Conservation (phyloP, 2,113 vertebrate species). For the Python bivittatus region DNA sequence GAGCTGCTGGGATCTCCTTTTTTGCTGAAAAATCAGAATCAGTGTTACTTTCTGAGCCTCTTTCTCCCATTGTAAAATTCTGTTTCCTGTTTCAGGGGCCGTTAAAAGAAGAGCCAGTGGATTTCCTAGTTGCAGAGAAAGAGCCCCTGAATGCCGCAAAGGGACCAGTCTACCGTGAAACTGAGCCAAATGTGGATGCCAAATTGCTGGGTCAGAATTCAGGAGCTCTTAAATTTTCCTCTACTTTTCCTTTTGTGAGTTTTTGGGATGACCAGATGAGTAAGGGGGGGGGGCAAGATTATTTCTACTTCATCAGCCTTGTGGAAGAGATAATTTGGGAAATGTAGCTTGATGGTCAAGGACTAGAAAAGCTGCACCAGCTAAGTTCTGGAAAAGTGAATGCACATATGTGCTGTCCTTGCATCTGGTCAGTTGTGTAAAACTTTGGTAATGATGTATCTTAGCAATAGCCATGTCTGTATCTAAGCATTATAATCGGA, state of each 20-base stretch:
- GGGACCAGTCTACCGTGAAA: not conserved
- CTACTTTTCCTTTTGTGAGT: not conserved
- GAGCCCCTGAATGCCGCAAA: not conserved
- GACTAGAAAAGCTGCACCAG: not conserved
- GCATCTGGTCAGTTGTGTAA: not conserved
- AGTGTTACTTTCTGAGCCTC: not conserved
- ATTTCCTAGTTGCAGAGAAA: not conserved
- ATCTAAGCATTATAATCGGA: not conserved
- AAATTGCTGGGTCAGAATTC: not conserved
- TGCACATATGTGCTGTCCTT: not conserved
- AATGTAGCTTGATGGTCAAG: not conserved
- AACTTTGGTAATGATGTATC: not conserved
- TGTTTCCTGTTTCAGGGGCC: not conserved
- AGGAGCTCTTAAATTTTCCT: not conserved
- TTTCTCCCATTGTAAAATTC: not conserved
- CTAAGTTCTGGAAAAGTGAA: not conserved
- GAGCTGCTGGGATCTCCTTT: not conserved
- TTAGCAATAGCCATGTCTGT: not conserved
- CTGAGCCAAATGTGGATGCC: not conserved
- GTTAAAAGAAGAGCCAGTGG: not conserved
- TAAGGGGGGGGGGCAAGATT: not conserved
- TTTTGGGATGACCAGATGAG: not conserved
- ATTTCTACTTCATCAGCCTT: not conserved
- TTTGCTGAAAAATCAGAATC: not conserved
- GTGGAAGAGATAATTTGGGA: not conserved